Conservation (phyloP, 1,140 invertebrate species). For the Marisa cornuarietis region DNA sequence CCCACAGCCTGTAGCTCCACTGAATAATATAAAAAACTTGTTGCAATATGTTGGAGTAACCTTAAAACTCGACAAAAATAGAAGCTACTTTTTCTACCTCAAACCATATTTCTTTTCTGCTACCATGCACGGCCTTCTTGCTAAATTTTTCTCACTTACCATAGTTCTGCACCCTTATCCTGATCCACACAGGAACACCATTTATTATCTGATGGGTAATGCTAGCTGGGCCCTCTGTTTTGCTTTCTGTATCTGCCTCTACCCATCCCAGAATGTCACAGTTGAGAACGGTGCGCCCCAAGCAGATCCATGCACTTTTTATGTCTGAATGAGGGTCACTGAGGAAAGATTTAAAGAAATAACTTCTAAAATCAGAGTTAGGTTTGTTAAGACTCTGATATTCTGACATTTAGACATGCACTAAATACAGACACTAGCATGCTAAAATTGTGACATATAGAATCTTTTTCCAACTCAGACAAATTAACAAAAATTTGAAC, state of each 20-base stretch:
- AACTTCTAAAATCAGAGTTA: no score
- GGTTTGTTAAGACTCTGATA: no score
- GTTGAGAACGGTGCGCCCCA: slow-evolving; percentile 40
- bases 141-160: slow-evolving; percentile 30
- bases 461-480: no score
- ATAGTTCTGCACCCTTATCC: slow-evolving; percentile 40
- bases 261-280: slow-evolving; percentile 39
- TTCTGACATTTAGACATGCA: no score
- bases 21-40: slow-evolving; percentile 1
- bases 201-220: slow-evolving; percentile 35
- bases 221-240: background rate
- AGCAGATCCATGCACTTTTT: slow-evolving; percentile 33
- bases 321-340: slow-evolving; percentile 51
- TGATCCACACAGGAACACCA: slow-evolving; percentile 46
- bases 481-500: no score
- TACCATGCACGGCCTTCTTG: no score
- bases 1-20: slow-evolving; percentile 36
- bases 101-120: no score
- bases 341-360: background rate
- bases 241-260: background rate
- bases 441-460: no score
- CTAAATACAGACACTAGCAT: no score
- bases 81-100: no score
- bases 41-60: no score
- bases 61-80: no score